Evolutionary conservation across 2,888 invertebrate genomes (phyloP), one percentile per base, ranked within the genome.

Genomic region (Nasonia oneida): DNA sequence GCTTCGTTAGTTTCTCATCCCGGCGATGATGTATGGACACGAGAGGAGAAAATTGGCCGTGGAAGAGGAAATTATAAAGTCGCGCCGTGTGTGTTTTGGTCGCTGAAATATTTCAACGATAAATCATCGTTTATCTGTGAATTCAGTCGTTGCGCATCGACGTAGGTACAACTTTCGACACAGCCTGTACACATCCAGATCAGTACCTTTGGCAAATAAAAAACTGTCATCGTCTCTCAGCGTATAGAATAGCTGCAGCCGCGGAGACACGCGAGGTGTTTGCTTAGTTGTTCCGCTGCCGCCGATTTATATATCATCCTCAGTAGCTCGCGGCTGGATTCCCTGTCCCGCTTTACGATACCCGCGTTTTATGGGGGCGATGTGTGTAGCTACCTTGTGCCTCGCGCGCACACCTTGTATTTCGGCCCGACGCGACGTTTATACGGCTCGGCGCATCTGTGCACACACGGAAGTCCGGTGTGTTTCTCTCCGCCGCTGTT

Each of bases 251-350:
- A 29, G 57, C 37, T 29, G 29, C 37, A 37, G 71, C 18, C 3
- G n/a, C 39, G 15, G 33, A 42, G 64, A 64, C 33, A 79, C 50
- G 81, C 75, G 87, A 85, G 81, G 57, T 88, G 89, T 90, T 90
- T 89, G 79, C 88, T 88, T 87, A 89, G 87, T 89, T 85, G 89
- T 89, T 87, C 75, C 83, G 79, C 18, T 76, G 75, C 80, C 42
- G 70, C 86, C 86, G 88, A 88, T 75, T 53, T 87, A 82, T 87
- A n/a, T 77, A 39, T 29, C 29, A 39, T 39, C 75, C 78, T 73
- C 71, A n/a, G 53, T 23, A 47, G 15, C 53, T n/a, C 23, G 12
- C 64, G 81, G 12, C 57, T 85, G 76, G 77, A 87, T 78, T 67
- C 86, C 80, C 73, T 64, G 87, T 85, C 64, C 71, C 82, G 77